A percentile compares a stretch with the other conserved stretches of the same genome.
Evolutionary conservation across 2,888 invertebrate species (phyloP).

Genomic region (Eupithecia centaureata): DNA sequence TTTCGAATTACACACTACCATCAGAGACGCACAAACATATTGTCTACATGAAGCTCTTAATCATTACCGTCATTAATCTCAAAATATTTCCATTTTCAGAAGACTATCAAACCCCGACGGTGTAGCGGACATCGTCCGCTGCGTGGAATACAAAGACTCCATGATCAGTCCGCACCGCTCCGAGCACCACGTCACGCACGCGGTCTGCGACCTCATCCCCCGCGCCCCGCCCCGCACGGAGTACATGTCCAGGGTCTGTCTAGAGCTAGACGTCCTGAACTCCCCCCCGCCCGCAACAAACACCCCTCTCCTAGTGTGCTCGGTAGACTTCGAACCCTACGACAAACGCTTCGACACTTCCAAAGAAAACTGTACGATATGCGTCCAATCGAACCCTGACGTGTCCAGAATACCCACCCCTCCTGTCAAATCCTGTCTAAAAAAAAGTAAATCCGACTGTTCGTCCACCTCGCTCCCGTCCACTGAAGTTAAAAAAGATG

Average conservation of each 20-base stretch:
- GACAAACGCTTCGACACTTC: slow-evolving; percentile 64
- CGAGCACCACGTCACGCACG: slow-evolving; percentile 57
- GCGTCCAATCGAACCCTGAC: slow-evolving; percentile 73
- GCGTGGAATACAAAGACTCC: slow-evolving; percentile 73
- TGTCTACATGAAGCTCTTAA: too few relatives aligned
- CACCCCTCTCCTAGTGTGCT: slow-evolving; percentile 63
- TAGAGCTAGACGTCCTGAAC: slow-evolving; percentile 80
- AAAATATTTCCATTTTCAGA: slow-evolving; percentile 24
- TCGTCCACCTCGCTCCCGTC: slow-evolving; percentile 72
- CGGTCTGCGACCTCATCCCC: slow-evolving; percentile 76
- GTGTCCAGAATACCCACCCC: slow-evolving; percentile 69
- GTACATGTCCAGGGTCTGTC: slow-evolving; percentile 80
- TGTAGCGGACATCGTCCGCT: slow-evolving; percentile 78
- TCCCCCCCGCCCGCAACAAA: slow-evolving; percentile 55
- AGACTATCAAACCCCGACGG: slow-evolving; percentile 69
- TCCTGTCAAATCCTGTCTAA: slow-evolving; percentile 78
- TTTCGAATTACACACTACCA: too few relatives aligned
- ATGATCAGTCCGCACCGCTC: slow-evolving; percentile 59
- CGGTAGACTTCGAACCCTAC: slow-evolving; percentile 70
- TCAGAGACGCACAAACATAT: too few relatives aligned
- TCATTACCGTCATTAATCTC: too few relatives aligned
- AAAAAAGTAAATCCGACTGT: slow-evolving; percentile 63
- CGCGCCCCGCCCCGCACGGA: slow-evolving; percentile 54
- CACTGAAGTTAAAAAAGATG: slow-evolving; percentile 61
- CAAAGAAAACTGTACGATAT: slow-evolving; percentile 71